phyloP scores from a whole-genome alignment of 2,888 invertebrate genomes.

The Conus canariensis region DNA sequence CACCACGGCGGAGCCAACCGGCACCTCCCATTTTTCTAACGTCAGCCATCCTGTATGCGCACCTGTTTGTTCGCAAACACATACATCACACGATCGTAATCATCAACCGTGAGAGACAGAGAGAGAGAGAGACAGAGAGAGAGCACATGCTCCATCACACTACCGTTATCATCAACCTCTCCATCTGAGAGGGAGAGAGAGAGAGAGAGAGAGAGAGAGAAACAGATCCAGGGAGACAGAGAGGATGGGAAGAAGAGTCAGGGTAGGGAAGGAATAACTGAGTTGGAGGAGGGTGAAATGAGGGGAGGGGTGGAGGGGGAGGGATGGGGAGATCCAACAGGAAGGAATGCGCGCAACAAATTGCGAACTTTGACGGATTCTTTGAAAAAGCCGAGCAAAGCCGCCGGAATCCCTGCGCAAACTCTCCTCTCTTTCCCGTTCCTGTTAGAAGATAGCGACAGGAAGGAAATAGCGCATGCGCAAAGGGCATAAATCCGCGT shows the following conservation, averaged over 20 bases:
- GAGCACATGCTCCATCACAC: no score
- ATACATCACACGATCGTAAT: no score
- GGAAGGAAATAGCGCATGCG: conserved; percentile 26
- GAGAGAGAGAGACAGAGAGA: no score
- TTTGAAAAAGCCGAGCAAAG: neutral
- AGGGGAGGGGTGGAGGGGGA: neutral
- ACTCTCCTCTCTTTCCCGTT: neutral
- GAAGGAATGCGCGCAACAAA: conserved; percentile 30
- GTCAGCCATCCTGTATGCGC: no score
- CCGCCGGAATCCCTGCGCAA: conserved; percentile 20
- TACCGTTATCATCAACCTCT: no score
- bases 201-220: neutral
- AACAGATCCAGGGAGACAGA: neutral
- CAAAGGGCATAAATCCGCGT: neutral
- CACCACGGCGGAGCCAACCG: no score
- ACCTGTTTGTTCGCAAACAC: no score
- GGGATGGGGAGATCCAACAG: neutral
- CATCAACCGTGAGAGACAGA: no score
- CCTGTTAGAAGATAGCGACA: neutral
- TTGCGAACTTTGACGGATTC: neutral
- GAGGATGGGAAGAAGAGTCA: neutral
- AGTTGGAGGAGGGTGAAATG: no score
- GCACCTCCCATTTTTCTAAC: no score
- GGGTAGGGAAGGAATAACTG: neutral
- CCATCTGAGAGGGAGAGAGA: no score